These are phyloP conservation scores for Muntiacus muntjak DNA, from an alignment of 2,113 vertebrate genomes.

Conservation along the genomic window DNA sequence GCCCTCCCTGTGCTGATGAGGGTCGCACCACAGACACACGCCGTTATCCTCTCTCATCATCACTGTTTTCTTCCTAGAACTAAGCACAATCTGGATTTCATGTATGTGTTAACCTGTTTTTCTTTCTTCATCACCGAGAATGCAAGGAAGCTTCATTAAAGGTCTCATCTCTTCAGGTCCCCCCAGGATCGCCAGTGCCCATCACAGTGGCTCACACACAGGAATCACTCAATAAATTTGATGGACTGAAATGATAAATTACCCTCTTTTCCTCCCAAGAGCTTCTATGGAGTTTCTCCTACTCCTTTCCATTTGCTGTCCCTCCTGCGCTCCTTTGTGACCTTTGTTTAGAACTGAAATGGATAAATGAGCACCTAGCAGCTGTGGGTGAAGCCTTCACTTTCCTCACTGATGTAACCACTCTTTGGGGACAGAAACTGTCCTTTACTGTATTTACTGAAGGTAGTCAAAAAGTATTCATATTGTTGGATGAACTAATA, in stretches of 20 bases:
- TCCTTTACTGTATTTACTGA: not conserved
- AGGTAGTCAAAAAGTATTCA: not conserved
- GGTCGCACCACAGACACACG: not conserved
- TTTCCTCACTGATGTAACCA: not conserved
- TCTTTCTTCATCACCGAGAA: not conserved
- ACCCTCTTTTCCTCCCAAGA: not conserved
- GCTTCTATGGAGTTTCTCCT: not conserved
- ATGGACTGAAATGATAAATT: not conserved
- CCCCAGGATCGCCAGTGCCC: not conserved
- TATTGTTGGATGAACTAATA: conserved; percentile 15
- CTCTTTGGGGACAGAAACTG: not conserved
- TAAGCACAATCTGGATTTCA: not conserved
- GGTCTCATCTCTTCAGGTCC: not conserved
- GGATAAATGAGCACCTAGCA: not conserved
- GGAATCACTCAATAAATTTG: not conserved
- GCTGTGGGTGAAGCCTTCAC: not conserved
- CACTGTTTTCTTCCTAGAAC: not conserved
- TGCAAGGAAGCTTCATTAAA: not conserved
- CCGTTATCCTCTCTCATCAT: not conserved
- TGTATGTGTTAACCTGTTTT: not conserved
- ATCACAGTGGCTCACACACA: not conserved
- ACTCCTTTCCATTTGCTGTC: not conserved
- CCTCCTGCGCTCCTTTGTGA: not conserved
- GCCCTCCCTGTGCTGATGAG: not conserved
- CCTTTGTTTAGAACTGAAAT: not conserved